Percentiles rank a stretch among this genome's conserved stretches.
These are phyloP conservation scores for Struthio camelus DNA, from an alignment of 2,113 vertebrate genomes.

Conservation along the genomic window DNA sequence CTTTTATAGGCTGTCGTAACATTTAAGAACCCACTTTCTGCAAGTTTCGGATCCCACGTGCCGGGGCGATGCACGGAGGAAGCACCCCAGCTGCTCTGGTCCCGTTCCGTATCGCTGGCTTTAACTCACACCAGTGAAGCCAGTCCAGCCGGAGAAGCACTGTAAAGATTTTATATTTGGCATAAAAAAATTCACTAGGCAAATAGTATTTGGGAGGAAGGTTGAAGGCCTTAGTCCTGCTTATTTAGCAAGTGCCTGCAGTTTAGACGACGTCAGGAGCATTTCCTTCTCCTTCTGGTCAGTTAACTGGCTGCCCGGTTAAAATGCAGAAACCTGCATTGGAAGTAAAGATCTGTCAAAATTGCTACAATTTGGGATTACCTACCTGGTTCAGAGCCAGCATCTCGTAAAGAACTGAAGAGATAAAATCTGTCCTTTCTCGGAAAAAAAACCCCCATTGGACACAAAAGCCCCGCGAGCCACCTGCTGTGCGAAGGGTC, in stretches of 20 bases:
- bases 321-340: conserved; percentile 1
- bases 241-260: neutral
- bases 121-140: neutral
- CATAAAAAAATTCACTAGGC: conserved; percentile 34
- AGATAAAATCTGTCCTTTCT: neutral
- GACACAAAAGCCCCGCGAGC: fast-evolving
- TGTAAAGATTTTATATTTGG: neutral
- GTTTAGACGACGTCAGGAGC: conserved; percentile 33
- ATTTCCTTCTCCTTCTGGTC: neutral
- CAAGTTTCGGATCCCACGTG: neutral
- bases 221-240: conserved; percentile 41
- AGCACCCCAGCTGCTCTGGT: too few relatives aligned
- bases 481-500: neutral
- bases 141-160: neutral
- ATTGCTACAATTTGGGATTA: neutral
- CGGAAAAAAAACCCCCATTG: neutral
- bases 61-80: too few relatives aligned
- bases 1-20: neutral
- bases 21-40: neutral
- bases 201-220: conserved; percentile 46
- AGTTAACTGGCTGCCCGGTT: conserved; percentile 2
- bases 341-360: neutral
- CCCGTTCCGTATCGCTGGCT: neutral
- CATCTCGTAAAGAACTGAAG: fast-evolving
- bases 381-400: too few relatives aligned